Conservation (phyloP, 2,797 vertebrate genomes). For the Hydrocynus forskahlii region DNA sequence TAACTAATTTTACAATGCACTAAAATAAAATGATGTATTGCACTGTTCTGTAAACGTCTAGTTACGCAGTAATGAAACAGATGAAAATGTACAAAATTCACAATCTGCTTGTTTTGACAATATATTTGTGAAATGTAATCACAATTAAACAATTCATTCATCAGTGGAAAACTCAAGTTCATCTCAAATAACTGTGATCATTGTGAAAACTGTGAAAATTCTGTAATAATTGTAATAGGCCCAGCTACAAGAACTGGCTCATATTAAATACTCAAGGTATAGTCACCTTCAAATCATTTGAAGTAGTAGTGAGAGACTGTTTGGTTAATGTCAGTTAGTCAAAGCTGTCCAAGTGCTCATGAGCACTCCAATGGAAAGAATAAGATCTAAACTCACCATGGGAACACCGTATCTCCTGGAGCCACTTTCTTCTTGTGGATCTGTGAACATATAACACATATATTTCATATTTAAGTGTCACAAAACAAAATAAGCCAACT, state of each 20-base stretch:
- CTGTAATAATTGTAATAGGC: no score
- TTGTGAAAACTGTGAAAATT: no score
- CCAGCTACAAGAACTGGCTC: background rate
- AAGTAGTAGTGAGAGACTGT: background rate
- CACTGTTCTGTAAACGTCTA: no score
- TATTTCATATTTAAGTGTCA: background rate
- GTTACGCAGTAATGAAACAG: no score
- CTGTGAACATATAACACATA: constrained; percentile 68
- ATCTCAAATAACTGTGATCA: no score
- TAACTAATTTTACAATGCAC: no score
- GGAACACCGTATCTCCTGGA: constrained; percentile 83
- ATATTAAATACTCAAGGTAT: background rate
- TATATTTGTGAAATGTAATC: no score
- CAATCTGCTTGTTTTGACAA: no score
- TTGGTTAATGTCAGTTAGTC: background rate
- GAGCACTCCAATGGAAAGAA: background rate
- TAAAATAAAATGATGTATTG: no score
- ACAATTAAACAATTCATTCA: no score
- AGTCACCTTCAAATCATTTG: background rate
- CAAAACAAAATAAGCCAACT: background rate
- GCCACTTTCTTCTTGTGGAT: constrained; percentile 82
- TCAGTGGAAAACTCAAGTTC: no score
- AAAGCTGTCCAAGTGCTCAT: background rate
- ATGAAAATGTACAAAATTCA: no score
- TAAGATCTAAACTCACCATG: constrained; percentile 80